Base-by-base conservation (phyloP, 2,113 vertebrate species). In the Meles meles region DNA sequence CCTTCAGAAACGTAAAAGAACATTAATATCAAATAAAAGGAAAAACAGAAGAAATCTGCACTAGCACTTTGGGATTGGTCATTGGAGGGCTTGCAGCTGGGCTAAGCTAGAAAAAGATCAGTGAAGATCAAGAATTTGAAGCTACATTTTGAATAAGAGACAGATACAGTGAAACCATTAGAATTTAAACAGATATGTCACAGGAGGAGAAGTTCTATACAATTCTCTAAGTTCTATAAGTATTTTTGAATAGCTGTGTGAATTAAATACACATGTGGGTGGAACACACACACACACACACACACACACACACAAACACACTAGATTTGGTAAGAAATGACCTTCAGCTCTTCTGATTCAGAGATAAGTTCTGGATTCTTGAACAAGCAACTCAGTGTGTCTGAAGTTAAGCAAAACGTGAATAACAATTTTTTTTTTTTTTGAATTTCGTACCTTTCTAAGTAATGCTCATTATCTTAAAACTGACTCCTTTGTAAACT, bases 321-420 rank as follows among this genome's bases (percentile, higher is more conserved):
- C 20, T 69, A 49, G 39, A 80, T 77, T 69, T 89, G 47, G 6
- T 86, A 69, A 92, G 74, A 79, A 1, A 0, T 81, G 80, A 3
- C 42, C 34, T 95, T 97, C 67, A 87, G 31, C 44, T 92, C 55
- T n/a, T 83, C 2, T 49, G 20, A 10, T 96, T 95, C 85, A 97
- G 1, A 81, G 47, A 63, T 23, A 83, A 90, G 86, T 77, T 0
- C 39, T 86, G 69, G 42, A 77, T 80, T 92, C 69, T 96, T 47
- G 10, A 65, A 55, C 15, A 95, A 90, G 82, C 39, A 76, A 25
- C 18, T 47, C 23, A 34, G 17, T 23, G 27, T 81, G 34, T 87
- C 71, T 49, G 42, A 93, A 77, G 9, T 95, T 83, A 97, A 90
- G 69, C 25, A 90, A 79, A 59, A 79, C 71, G 55, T 61, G 67